phyloP scores from a whole-genome alignment of 2,888 invertebrate genomes.

The Elegia similella region DNA sequence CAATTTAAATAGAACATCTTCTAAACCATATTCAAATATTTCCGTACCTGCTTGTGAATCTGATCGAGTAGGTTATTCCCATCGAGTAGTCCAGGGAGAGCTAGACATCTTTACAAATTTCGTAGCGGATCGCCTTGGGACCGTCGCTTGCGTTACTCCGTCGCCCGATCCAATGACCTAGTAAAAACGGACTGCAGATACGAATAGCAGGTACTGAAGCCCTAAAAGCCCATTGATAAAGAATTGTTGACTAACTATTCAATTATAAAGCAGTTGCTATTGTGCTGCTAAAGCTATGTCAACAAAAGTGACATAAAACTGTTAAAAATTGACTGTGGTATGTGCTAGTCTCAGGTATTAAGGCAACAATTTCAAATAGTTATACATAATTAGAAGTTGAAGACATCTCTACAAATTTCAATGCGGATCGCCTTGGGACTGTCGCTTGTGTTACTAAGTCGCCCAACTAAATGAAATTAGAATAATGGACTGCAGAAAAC shows the following conservation, averaged over 20 bases:
- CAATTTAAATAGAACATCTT: not conserved
- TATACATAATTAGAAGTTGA: too few species aligned
- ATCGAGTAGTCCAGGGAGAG: conserved; percentile 29
- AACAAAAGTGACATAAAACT: too few species aligned
- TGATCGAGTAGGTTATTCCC: conserved; percentile 36
- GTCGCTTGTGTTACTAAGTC: conserved; percentile 31
- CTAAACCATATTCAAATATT: conserved; percentile 5
- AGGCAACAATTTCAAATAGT: too few species aligned
- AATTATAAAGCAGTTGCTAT: too few species aligned
- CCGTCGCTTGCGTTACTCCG: conserved; percentile 33
- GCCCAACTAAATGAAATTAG: not conserved
- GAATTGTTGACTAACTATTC: too few species aligned
- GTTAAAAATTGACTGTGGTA: too few species aligned
- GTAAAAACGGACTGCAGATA: not conserved
- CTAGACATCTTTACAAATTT: conserved; percentile 52
- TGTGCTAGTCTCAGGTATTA: too few species aligned
- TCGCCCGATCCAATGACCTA: not conserved
- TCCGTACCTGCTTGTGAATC: conserved; percentile 13
- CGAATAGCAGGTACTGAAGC: not conserved
- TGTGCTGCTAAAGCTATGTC: too few species aligned
- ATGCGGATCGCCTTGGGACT: conserved; percentile 44
- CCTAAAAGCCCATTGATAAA: conserved; percentile 37
- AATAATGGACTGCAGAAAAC: too few species aligned
- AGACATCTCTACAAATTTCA: conserved; percentile 52
- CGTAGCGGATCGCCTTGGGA: conserved; percentile 45